Conservation (phyloP, 2,888 invertebrate species). For the Argyresthia albistria region DNA sequence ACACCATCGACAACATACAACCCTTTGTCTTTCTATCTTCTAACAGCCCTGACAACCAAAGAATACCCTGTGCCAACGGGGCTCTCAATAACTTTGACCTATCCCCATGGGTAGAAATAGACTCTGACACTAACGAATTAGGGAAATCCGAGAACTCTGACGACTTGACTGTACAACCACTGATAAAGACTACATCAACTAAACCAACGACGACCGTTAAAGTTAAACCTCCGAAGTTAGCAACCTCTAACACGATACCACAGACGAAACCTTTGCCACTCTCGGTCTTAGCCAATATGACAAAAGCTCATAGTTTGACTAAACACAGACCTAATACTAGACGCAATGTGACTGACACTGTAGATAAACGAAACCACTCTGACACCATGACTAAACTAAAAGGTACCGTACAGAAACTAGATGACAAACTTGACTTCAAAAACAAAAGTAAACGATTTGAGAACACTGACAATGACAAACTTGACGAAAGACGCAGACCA, state of each 20-base stretch:
- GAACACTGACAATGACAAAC: conserved; percentile 22
- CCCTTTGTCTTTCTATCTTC: conserved; percentile 79
- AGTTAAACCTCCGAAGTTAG: conserved; percentile 20
- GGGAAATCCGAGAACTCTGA: conserved; percentile 32
- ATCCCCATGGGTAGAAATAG: conserved; percentile 73
- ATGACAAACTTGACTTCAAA: conserved; percentile 75
- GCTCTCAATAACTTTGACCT: conserved; percentile 73
- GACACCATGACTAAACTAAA: conserved; percentile 18
- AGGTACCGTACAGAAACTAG: conserved; percentile 45
- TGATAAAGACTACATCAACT: conserved; percentile 10
- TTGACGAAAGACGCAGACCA: conserved; percentile 27
- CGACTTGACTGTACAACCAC: conserved; percentile 8
- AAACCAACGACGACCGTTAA: conserved; percentile 24
- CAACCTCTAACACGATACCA: conserved; percentile 22
- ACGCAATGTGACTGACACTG: conserved; percentile 13
- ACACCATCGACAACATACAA: conserved; percentile 77
- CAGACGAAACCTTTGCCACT: conserved; percentile 23
- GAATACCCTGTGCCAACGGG: conserved; percentile 70
- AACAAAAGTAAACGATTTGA: conserved; percentile 55
- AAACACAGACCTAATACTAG: conserved; percentile 23
- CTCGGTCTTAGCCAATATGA: conserved; percentile 15
- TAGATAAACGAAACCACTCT: conserved; percentile 16
- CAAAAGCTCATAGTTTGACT: conserved; percentile 20
- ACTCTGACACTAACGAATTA: conserved; percentile 40
- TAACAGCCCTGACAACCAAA: conserved; percentile 72